These are phyloP conservation scores for Limonius californicus DNA, from an alignment of 1,140 invertebrate genomes.

Conservation along the genomic window DNA sequence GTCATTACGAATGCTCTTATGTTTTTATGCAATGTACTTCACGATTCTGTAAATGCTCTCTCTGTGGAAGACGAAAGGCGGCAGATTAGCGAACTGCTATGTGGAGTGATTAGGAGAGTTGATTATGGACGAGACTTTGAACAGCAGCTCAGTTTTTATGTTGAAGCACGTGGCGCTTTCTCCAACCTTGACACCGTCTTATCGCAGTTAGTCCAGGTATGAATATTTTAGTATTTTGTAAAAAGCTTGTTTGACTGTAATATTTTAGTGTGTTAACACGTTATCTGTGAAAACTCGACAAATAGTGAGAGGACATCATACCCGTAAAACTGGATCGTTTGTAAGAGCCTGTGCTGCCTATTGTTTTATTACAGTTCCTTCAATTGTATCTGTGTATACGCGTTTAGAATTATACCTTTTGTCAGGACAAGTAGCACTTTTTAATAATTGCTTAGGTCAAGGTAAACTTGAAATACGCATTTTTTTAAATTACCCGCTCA, in stretches of 20 bases:
- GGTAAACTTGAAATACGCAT: constrained; percentile 52
- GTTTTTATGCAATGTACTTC: constrained; percentile 81
- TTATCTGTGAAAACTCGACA: constrained; percentile 69
- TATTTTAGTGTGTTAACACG: constrained; percentile 70
- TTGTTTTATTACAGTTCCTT: constrained; percentile 93
- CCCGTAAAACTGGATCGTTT: constrained; percentile 77
- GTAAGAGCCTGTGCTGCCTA: constrained; percentile 93
- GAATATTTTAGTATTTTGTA: background rate
- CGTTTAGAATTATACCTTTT: constrained; percentile 83
- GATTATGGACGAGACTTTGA: constrained; percentile 83
- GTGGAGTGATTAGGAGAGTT: constrained; percentile 73
- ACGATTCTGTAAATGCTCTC: constrained; percentile 90
- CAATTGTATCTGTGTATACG: constrained; percentile 69
- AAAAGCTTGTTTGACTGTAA: constrained; percentile 16
- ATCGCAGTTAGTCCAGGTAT: constrained; percentile 77
- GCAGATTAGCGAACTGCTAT: constrained; percentile 79
- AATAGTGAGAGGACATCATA: constrained; percentile 73
- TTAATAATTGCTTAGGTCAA: constrained; percentile 90
- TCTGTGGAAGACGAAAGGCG: constrained; percentile 90
- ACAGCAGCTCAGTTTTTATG: constrained; percentile 89
- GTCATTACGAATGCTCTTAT: constrained; percentile 83
- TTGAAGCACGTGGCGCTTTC: constrained; percentile 83
- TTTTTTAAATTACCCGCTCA: no score
- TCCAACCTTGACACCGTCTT: constrained; percentile 86
- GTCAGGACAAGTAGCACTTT: constrained; percentile 82